phyloP scores from a whole-genome alignment of 2,797 vertebrate species.

The Karalla daura region DNA sequence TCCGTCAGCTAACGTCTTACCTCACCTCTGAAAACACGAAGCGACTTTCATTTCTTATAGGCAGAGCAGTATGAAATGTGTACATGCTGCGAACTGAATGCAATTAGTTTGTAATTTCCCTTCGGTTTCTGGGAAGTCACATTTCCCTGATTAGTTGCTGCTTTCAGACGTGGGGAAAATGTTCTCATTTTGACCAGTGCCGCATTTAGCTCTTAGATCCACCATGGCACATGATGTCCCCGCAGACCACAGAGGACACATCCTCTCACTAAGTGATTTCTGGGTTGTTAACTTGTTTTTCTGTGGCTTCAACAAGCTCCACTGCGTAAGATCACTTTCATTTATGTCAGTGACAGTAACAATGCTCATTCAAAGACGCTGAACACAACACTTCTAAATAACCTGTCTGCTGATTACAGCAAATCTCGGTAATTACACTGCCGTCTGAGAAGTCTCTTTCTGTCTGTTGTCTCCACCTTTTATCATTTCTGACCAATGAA shows the following conservation, averaged over 20 bases:
- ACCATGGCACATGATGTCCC: neutral
- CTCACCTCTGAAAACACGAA: neutral
- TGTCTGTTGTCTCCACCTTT: conserved; percentile 1
- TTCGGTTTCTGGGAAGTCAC: neutral
- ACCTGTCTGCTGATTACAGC: neutral
- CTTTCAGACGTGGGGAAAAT: neutral
- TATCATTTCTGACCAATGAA: conserved; percentile 6
- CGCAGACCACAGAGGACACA: neutral
- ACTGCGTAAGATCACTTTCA: too few species aligned
- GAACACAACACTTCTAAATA: neutral
- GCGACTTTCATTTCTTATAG: neutral
- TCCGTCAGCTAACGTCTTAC: neutral
- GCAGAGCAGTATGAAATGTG: neutral
- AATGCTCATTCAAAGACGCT: too few species aligned
- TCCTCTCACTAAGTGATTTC: neutral
- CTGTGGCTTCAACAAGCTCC: neutral
- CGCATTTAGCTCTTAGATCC: neutral
- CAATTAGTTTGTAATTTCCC: neutral
- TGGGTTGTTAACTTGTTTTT: neutral
- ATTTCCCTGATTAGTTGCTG: neutral
- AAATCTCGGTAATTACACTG: neutral
- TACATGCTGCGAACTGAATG: neutral
- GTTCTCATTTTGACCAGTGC: neutral
- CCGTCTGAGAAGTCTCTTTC: neutral
- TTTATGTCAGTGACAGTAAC: neutral